Evolutionary conservation across 2,797 vertebrate genomes (phyloP).

Genomic region (Lacerta viridis): DNA sequence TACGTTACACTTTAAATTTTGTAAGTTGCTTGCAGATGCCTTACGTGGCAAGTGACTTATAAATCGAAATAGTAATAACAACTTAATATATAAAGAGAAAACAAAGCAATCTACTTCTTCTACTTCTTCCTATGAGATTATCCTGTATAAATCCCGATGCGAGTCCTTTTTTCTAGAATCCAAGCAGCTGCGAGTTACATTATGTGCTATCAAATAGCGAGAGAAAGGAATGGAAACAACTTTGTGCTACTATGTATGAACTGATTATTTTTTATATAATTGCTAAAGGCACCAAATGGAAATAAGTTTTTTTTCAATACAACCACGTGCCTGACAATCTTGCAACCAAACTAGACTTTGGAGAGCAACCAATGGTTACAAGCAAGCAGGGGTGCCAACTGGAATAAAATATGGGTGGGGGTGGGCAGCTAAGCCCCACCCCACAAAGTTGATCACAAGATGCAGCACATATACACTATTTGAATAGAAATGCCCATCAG

Average conservation of each 20-base stretch:
- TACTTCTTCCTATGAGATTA: rapidly evolving
- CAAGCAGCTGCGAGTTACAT: background rate
- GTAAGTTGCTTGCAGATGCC: no score
- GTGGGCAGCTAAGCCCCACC: no score
- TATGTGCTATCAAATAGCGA: background rate
- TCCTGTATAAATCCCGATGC: background rate
- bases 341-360: background rate
- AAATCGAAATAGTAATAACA: no score
- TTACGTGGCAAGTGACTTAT: no score
- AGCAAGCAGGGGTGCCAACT: background rate
- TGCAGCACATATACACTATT: no score
- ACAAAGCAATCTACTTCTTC: background rate
- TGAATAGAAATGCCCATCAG: no score
- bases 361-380: background rate
- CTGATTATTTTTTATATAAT: background rate
- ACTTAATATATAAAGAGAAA: background rate
- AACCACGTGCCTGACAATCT: background rate
- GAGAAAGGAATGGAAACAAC: background rate
- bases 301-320: background rate
- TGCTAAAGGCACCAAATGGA: constrained; percentile 13
- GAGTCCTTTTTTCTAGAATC: constrained; percentile 15
- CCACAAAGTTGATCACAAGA: no score
- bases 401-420: background rate
- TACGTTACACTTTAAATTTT: no score
- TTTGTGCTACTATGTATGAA: constrained; percentile 14